These are phyloP conservation scores for Tachysurus vachellii DNA, from an alignment of 2,113 vertebrate species.

Conservation along the genomic window DNA sequence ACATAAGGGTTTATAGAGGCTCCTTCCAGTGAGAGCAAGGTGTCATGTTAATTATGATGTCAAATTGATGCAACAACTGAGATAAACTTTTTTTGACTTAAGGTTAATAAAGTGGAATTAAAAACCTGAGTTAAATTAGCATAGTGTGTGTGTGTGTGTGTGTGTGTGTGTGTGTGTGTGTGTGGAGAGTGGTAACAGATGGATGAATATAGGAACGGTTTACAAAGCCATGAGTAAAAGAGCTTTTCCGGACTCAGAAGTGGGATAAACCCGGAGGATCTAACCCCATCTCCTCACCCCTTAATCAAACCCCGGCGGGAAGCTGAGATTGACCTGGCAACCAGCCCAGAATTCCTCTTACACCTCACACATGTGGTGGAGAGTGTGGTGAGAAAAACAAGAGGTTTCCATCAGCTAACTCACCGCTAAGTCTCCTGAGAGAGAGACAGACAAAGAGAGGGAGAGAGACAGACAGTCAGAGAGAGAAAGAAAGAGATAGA, in stretches of 20 bases:
- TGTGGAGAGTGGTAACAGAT: not conserved
- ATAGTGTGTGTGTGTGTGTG: not conserved
- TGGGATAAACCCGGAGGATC: slow-evolving; percentile 17
- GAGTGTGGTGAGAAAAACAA: slow-evolving; percentile 40
- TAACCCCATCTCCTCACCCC: slow-evolving; percentile 31
- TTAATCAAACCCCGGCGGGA: slow-evolving; percentile 45
- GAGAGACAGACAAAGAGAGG: too few species aligned
- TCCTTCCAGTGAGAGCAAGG: not conserved
- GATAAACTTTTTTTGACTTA: not conserved
- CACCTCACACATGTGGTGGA: slow-evolving; percentile 12
- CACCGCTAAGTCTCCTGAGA: not conserved
- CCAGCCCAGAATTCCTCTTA: slow-evolving; percentile 25
- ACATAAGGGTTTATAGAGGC: too few species aligned
- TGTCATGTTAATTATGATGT: not conserved
- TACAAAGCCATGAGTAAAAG: slow-evolving; percentile 32
- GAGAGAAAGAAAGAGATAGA: too few species aligned
- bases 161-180: not conserved
- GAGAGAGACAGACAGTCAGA: not conserved
- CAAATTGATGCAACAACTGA: not conserved
- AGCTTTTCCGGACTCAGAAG: not conserved
- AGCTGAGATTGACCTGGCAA: slow-evolving; percentile 43
- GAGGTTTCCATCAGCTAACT: slow-evolving; percentile 15
- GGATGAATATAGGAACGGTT: slow-evolving; percentile 19
- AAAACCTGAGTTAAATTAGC: not conserved
- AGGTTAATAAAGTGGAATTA: not conserved